phyloP scores from a whole-genome alignment of 2,113 vertebrate species.

The Atlantisia rogersi region DNA sequence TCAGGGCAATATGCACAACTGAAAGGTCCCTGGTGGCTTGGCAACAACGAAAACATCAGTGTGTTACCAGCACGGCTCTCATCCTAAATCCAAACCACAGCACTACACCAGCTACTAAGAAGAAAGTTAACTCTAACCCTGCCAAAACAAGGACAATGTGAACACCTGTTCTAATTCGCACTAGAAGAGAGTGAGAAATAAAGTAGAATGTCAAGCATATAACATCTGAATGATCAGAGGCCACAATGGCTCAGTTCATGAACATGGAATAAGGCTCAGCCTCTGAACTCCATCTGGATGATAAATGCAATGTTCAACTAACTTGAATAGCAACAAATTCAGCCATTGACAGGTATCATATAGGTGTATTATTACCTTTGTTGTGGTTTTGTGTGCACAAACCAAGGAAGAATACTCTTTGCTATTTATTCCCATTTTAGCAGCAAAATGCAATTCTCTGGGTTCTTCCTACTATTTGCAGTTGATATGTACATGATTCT shows the following conservation, averaged over 20 bases:
- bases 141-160: too few species aligned
- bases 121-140: too few species aligned
- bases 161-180: background rate
- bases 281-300: background rate
- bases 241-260: background rate
- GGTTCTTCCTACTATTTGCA: background rate
- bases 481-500: background rate
- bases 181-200: background rate
- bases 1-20: too few species aligned
- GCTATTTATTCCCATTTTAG: background rate
- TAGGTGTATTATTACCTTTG: background rate
- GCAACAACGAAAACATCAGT: too few species aligned
- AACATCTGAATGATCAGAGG: background rate
- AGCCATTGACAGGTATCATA: background rate
- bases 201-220: accelerated
- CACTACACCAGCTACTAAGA: too few species aligned
- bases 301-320: background rate
- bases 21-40: too few species aligned
- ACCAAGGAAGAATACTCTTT: background rate
- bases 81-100: too few species aligned
- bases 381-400: background rate
- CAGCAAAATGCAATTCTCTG: background rate
- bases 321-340: background rate
- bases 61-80: too few species aligned
- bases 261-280: background rate